phyloP scores from a whole-genome alignment of 2,888 invertebrate species.

The Onchidella celtica region DNA sequence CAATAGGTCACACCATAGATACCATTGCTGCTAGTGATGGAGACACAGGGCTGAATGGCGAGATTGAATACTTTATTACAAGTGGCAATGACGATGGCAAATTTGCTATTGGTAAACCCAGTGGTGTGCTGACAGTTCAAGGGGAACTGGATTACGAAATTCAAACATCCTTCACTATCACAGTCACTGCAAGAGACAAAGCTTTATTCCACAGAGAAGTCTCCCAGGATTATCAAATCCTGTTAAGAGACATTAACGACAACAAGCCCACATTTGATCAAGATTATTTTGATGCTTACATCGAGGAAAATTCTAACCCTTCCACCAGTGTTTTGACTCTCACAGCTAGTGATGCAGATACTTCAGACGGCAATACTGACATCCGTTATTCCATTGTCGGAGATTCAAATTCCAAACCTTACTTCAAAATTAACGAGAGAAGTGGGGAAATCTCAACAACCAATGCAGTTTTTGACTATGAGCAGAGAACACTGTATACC shows the following conservation, averaged over 20 bases:
- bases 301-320: slow-evolving; percentile 90
- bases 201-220: slow-evolving; percentile 90
- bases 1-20: slow-evolving; percentile 89
- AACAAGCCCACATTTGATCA: slow-evolving; percentile 93
- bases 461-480: slow-evolving; percentile 91
- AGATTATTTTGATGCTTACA: slow-evolving; percentile 87
- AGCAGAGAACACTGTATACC: slow-evolving; percentile 88
- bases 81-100: slow-evolving; percentile 88
- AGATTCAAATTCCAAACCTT: slow-evolving; percentile 80
- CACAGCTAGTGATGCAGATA: slow-evolving; percentile 91
- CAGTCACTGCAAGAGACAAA: slow-evolving; percentile 92
- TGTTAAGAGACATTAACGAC: slow-evolving; percentile 92
- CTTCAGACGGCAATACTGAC: slow-evolving; percentile 89
- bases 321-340: slow-evolving; percentile 85
- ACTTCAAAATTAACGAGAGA: slow-evolving; percentile 88
- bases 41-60: slow-evolving; percentile 94
- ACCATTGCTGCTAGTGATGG: slow-evolving; percentile 91
- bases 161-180: slow-evolving; percentile 90
- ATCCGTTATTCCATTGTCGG: slow-evolving; percentile 91
- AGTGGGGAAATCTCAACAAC: slow-evolving; percentile 41
- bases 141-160: slow-evolving; percentile 92
- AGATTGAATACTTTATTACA: slow-evolving; percentile 85
- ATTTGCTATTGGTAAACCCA: slow-evolving; percentile 88
- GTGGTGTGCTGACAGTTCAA: slow-evolving; percentile 90
- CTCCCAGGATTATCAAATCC: slow-evolving; percentile 90